Evolutionary conservation across 2,888 invertebrate genomes (phyloP).

Genomic region (Gymnocheta viridis): DNA sequence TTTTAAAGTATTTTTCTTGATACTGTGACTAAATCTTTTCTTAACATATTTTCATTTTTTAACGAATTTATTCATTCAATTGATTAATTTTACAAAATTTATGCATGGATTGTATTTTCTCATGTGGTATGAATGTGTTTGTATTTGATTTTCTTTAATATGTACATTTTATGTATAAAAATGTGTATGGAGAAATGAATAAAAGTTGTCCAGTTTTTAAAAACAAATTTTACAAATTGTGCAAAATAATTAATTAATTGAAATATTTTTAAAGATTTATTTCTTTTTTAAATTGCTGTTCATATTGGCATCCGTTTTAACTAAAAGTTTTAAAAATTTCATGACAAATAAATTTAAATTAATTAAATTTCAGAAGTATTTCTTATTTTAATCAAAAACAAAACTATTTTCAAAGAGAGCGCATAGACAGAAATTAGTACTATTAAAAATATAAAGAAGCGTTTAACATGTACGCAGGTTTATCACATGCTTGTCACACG

Average conservation of each 20-base stretch:
- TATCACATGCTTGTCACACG: not conserved
- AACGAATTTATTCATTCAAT: constrained; percentile 45
- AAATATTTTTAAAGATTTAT: constrained; percentile 32
- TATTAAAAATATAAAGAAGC: no score
- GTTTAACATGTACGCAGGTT: not conserved
- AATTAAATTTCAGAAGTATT: not conserved
- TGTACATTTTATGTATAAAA: not conserved
- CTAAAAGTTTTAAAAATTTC: constrained; percentile 1
- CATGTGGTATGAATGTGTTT: not conserved
- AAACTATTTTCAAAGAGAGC: no score
- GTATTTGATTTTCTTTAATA: not conserved
- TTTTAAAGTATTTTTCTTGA: constrained; percentile 1
- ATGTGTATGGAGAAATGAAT: not conserved
- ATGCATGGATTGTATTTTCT: constrained; percentile 19
- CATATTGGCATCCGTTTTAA: constrained; percentile 4
- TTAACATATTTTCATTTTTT: not conserved
- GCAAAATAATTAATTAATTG: constrained; percentile 39
- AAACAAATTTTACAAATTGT: constrained; percentile 48
- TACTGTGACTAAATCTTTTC: constrained; percentile 7
- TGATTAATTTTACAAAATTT: constrained; percentile 62
- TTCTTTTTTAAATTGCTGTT: not conserved
- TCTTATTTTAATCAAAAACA: not conserved
- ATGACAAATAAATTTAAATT: constrained; percentile 21
- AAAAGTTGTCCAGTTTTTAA: constrained; percentile 32
- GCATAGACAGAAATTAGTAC: no score